Percentiles rank a stretch among this genome's conserved stretches.
Evolutionary conservation across 2,113 vertebrate genomes (phyloP).

Genomic region (Ursus arctos): DNA sequence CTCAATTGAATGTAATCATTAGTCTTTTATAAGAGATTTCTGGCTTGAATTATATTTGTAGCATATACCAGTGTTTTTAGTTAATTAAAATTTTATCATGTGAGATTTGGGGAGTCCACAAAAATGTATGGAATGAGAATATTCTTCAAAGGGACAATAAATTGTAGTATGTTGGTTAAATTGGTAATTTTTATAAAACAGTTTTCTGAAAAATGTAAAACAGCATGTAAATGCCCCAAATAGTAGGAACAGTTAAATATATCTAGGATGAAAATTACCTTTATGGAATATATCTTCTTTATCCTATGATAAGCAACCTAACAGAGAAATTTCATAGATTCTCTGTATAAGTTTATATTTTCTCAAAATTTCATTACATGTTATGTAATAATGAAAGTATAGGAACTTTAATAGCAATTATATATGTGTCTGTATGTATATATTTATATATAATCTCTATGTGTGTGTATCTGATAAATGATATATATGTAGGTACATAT

Average conservation of each 20-base stretch:
- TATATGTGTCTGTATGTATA: neutral
- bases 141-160: constrained; percentile 16
- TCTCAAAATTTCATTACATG: neutral
- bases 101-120: neutral
- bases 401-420: neutral
- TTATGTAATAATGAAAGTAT: neutral
- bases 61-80: neutral
- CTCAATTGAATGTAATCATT: neutral
- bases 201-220: constrained; percentile 32
- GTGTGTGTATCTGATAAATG: neutral
- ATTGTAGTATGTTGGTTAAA: neutral
- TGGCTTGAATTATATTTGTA: constrained; percentile 39
- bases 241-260: neutral
- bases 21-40: neutral
- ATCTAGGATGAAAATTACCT: neutral
- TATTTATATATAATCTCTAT: neutral
- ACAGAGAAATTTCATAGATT: neutral
- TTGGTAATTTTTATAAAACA: neutral
- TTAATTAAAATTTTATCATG: constrained; percentile 16
- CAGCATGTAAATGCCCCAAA: neutral
- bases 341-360: neutral
- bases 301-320: neutral
- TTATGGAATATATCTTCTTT: neutral
- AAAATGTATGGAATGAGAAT: neutral
- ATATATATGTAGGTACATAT: neutral